phyloP scores from a whole-genome alignment of 2,113 vertebrate species.

The Notothenia coriiceps region DNA sequence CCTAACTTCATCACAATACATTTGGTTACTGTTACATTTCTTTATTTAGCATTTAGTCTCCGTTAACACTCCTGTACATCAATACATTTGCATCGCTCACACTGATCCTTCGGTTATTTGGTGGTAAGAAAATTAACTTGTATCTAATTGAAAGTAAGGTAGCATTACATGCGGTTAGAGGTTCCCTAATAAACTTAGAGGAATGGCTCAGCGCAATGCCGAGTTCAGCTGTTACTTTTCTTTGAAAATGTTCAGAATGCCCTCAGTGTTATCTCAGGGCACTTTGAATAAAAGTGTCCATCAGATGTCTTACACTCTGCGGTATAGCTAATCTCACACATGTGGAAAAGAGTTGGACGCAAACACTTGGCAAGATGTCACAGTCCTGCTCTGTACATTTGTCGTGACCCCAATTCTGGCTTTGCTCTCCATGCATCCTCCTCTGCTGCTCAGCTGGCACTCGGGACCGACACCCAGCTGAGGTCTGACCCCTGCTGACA shows the following conservation, averaged over 20 bases:
- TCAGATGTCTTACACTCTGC: slow-evolving; percentile 37
- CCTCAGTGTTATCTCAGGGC: slow-evolving; percentile 28
- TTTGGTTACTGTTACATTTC: no score
- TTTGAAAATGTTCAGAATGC: slow-evolving; percentile 49
- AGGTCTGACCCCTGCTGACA: slow-evolving; percentile 82
- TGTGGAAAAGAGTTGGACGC: slow-evolving; percentile 50
- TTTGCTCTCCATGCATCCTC: slow-evolving; percentile 50
- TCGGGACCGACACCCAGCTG: slow-evolving; percentile 60
- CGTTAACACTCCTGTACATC: neutral
- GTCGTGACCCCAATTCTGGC: slow-evolving; percentile 60
- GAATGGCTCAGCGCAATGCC: slow-evolving; percentile 21
- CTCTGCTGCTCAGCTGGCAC: slow-evolving; percentile 45
- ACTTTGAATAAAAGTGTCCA: slow-evolving; percentile 51
- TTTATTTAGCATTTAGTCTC: no score
- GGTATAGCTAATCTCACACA: slow-evolving; percentile 54
- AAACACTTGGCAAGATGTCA: slow-evolving; percentile 60
- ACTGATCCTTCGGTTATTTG: neutral
- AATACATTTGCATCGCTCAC: neutral
- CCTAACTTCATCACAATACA: no score
- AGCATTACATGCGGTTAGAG: neutral
- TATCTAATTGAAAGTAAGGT: neutral
- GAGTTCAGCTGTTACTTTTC: slow-evolving; percentile 55
- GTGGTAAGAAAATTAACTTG: neutral
- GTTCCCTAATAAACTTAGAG: slow-evolving; percentile 9
- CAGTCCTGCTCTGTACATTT: slow-evolving; percentile 57